phyloP scores from a whole-genome alignment of 2,113 vertebrate species.

The Myocastor coypus region DNA sequence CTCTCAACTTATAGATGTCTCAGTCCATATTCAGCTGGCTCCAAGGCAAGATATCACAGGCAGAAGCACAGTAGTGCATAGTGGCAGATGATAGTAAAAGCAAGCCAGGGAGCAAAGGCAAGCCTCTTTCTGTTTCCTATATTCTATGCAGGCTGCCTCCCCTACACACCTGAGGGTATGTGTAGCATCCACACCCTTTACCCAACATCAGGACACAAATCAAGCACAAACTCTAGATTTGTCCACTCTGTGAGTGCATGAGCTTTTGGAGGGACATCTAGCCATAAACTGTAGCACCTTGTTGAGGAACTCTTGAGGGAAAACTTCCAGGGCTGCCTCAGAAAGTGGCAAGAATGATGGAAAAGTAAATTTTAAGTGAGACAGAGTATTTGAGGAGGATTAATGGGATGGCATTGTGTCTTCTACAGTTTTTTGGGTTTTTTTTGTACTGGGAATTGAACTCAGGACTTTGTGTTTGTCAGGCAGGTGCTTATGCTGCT shows the following conservation, averaged over 20 bases:
- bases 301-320: not conserved
- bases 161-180: not conserved
- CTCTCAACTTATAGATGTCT: not conserved
- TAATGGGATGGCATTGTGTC: not conserved
- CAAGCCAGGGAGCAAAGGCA: not conserved
- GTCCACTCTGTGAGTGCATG: not conserved
- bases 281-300: not conserved
- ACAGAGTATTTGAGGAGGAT: not conserved
- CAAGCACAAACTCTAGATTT: not conserved
- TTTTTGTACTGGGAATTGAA: too few relatives aligned
- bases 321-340: not conserved
- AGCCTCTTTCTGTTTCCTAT: not conserved
- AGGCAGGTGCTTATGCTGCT: too few relatives aligned
- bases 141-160: not conserved
- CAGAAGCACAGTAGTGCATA: not conserved
- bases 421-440: not conserved
- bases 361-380: not conserved
- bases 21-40: not conserved
- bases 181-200: not conserved
- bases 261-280: not conserved
- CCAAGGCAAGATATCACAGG: not conserved
- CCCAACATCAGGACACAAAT: not conserved
- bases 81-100: not conserved
- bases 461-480: too few relatives aligned
- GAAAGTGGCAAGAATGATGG: not conserved